Base-by-base conservation (phyloP, 1,140 invertebrate genomes). In the Solen grandis region DNA sequence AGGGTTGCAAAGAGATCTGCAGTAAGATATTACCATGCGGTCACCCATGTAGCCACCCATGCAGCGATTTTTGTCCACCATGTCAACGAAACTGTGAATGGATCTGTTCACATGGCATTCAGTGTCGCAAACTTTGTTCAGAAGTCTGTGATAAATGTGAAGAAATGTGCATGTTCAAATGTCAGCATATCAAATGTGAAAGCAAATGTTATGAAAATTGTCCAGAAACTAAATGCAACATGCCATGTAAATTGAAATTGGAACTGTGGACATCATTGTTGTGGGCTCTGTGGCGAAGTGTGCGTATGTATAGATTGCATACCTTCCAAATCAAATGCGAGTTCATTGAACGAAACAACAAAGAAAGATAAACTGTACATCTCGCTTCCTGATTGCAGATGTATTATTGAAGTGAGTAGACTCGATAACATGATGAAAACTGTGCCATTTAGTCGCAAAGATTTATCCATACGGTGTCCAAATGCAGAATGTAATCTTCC, bases 181-280 rank as follows among this genome's bases (percentile, higher is more conserved):
- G 95, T 85, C 5, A 50, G 27, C 95, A 95, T 89, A 88, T 90
- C 2, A 81, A 81, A 68, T 96, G 95, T 87, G 88, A n/a, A 1
- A 92, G 91, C 36, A 84, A 84, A 89, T 96, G 95, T 90, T 79
- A 86, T 31, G 91, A 94, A 79, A 88, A 91, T 36, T 96, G 95
- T 90, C 91, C 93, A 41, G 90, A 92, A 46, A 81, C 84, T 8
- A 92, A 94, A 46, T 93, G 95, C 65, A 54, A 84, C 62, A 5
- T 65, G 22, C 81, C 70, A 27, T 90, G 88, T 54, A 13, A 55
- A n/a, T 84, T 84, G 57, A 31, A 25, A 3, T 76, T 88, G 50
- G 22, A 50, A 76, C n/a, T 96, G 95, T 89, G 94, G 93, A 57
- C 95, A 96, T 87, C 86, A 25, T 46, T 96, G 95, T 87, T 88